Percentiles rank a stretch among this genome's conserved stretches.
phyloP scores from a whole-genome alignment of 2,888 invertebrate genomes.

The Agrenia bidenticulata region DNA sequence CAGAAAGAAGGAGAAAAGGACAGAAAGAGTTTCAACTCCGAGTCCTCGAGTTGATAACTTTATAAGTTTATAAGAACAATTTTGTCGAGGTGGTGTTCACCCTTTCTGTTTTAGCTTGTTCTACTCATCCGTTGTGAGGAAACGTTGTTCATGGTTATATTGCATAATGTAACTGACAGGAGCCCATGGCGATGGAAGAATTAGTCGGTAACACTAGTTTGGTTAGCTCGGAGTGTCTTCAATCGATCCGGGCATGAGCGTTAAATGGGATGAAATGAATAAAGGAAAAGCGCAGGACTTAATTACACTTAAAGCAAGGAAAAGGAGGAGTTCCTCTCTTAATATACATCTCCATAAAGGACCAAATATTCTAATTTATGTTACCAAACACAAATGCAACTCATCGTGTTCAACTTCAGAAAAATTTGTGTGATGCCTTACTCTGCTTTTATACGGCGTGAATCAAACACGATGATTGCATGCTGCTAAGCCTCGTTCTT shows the following conservation, averaged over 20 bases:
- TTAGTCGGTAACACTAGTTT: constrained; percentile 21
- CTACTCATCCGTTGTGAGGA: no score
- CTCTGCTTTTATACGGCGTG: neutral
- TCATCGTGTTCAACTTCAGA: neutral
- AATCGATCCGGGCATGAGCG: constrained; percentile 53
- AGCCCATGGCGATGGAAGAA: neutral
- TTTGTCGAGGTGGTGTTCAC: neutral
- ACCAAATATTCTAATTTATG: constrained; percentile 12
- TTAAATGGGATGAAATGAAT: constrained; percentile 49
- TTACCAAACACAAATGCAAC: neutral
- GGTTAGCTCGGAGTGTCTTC: constrained; percentile 35
- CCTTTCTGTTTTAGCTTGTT: constrained; percentile 10
- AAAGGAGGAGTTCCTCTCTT: constrained; percentile 53
- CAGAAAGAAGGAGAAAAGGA: no score
- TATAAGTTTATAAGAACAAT: neutral
- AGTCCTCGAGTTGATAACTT: no score
- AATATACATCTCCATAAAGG: constrained; percentile 47
- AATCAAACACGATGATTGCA: no score
- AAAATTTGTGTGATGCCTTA: constrained; percentile 6
- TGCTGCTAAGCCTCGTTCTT: no score
- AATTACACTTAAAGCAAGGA: constrained; percentile 52
- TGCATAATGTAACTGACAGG: neutral
- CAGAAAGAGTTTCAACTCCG: no score
- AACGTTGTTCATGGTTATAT: no score
- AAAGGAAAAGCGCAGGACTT: constrained; percentile 51